A percentile compares a stretch with the other conserved stretches of the same genome.
Conservation (phyloP, 1,140 invertebrate genomes). For the Rhynchophorus ferrugineus region DNA sequence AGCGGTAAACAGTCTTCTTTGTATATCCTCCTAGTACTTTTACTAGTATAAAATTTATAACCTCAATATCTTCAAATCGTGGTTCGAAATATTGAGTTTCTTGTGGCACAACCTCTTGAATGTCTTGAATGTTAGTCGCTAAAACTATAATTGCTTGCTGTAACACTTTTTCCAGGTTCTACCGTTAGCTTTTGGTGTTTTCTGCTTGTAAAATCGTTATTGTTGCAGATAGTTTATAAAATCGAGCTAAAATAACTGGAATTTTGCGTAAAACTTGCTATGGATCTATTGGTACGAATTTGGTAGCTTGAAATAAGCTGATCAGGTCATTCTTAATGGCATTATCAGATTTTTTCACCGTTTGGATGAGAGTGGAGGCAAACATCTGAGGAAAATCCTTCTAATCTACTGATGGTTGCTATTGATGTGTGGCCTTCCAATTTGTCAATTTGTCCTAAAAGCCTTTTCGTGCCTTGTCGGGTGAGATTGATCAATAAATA, state of each 20-base stretch:
- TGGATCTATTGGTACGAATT: conserved; percentile 9
- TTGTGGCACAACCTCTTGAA: not conserved
- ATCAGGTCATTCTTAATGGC: conserved; percentile 16
- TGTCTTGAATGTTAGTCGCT: conserved; percentile 14
- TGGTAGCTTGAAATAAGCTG: conserved; percentile 16
- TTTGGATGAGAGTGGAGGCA: conserved; percentile 7
- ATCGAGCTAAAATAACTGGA: conserved; percentile 7
- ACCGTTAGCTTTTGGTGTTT: conserved; percentile 15
- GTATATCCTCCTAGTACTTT: conserved; percentile 12
- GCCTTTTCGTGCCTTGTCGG: not conserved
- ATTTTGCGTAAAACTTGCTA: conserved; percentile 13
- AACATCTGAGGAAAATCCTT: conserved; percentile 16
- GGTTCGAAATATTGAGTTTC: conserved; percentile 18
- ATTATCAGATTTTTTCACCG: conserved; percentile 12
- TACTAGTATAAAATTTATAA: conserved; percentile 14
- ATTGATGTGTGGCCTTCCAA: conserved; percentile 11
- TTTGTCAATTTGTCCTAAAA: conserved; percentile 9
- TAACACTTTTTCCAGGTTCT: conserved; percentile 19
- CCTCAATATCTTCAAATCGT: conserved; percentile 1
- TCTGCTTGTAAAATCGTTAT: conserved; percentile 10
- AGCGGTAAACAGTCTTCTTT: conserved; percentile 14
- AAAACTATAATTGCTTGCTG: conserved; percentile 5
- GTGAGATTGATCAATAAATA: conserved; percentile 1
- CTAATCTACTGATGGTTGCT: conserved; percentile 10
- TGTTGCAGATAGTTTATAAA: conserved; percentile 18